Base-by-base conservation (phyloP, 1,140 invertebrate genomes). In the Nomia melanderi region DNA sequence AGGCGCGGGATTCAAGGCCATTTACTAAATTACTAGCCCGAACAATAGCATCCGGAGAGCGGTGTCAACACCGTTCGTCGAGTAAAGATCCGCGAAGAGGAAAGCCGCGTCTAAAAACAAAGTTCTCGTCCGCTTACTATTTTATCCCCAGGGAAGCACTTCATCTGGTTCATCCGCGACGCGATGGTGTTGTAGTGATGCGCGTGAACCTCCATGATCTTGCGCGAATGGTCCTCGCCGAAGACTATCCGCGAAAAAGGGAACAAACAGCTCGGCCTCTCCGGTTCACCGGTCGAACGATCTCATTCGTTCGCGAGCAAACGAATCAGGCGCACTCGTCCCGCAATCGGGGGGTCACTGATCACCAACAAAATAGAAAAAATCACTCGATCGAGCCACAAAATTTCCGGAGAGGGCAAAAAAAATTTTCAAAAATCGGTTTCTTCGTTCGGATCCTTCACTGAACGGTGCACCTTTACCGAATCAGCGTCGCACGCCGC, bases 61-160 rank as follows among this genome's bases (percentile, higher is more conserved):
- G 12, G 36, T 39, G 36, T 39, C 36, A 39, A 39, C 36, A 39
- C 36, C 36, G 12, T 39, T 12, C 36, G 36, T 39, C 36, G 36
- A 39, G 36, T 39, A 39, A n/a, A n/a, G n/a, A 39, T 39, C 36
- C 12, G 36, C 36, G 36, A 39, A 39, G 12, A 39, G 12, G 36
- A 39, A 12, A n/a, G n/a, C 27, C n/a, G 9, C 20, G 20, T 62
- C 8, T n/a, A 23, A 63, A 25, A 41, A n/a, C 9, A 41, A 60
- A 9, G 6, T 14, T n/a, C 20, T 14, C 8, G 17, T n/a, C 27
- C 31, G 36, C 84, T 94, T 95, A 88, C 93, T 87, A 83, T 91
- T 92, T 78, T 93, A 89, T 90, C 94, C 89, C 73, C 93, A 90
- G 83, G 92, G 90, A 90, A 95, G 93, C 87, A 92, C 77, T 92